Base-by-base conservation (phyloP, 1,140 invertebrate species). In the Microplitis demolitor region DNA sequence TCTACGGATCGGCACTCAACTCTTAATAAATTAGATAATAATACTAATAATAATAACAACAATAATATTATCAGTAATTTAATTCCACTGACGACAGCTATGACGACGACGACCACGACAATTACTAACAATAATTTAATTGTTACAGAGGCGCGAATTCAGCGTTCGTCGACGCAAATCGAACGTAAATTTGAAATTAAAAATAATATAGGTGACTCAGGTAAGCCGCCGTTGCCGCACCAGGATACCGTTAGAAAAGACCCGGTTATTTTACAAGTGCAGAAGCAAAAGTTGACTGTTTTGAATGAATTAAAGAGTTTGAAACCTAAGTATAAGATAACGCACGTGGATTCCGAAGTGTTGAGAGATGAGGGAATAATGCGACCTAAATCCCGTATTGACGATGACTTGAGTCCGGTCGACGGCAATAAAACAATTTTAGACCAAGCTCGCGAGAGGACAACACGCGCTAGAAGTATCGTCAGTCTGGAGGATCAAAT, bases 341-440 rank as follows among this genome's bases (percentile, higher is more conserved):
- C 84, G 0, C 86, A 87, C 33, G 86, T 87, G 4, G 86, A 87
- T 64, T 87, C 86, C 0, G 85, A 87, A 58, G 78, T 87, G 0
- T 69, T 87, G 9, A 76, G 85, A 4, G 86, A 88, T n/a, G 83
- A 88, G 63, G 85, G 85, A 63, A 87, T 87, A 11, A 87, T 87
- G 86, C 76, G 82, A 58, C 85, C 86, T 0, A 88, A 88, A 16
- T 87, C 85, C 0, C 77, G 86, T 4, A 86, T 87, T 33, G 85
- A 87, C 53, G 85, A 87, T 66, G 84, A 87, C 54, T 33, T 83
- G 9, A 87, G 85, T 74, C 84, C 83, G 0, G 78, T 82, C 0
- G 84, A 87, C 8, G 8, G 51, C 4, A 80, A 76, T 53, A 76
- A 69, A 24, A 71, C 63, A 1, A 73, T 80, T 51, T 69, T 78